Conservation (phyloP, 35 echinoderm and acorn worm species). For the Patiria miniata region DNA sequence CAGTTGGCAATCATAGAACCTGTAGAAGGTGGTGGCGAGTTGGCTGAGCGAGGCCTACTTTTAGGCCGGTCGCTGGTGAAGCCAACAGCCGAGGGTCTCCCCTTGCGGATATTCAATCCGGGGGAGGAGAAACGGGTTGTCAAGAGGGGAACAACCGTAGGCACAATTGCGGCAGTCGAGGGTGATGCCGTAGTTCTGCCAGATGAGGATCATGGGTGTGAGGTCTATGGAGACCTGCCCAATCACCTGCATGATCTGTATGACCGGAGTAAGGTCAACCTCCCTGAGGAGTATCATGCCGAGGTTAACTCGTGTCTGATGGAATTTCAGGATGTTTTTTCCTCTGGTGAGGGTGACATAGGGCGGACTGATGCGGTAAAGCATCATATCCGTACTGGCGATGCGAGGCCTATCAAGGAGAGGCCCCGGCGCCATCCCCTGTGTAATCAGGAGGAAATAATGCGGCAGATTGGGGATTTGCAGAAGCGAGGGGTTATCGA, state of each 20-base stretch:
- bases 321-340: neutral
- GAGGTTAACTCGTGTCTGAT: neutral
- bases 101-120: neutral
- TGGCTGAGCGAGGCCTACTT: too few species aligned
- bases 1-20: neutral
- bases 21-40: too few species aligned
- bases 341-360: neutral
- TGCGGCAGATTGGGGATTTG: slow-evolving; percentile 13
- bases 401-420: slow-evolving; percentile 11
- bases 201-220: neutral
- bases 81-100: neutral
- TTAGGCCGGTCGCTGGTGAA: too few species aligned
- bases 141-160: neutral
- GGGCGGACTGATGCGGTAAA: neutral
- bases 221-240: neutral
- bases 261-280: neutral
- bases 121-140: neutral
- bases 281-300: neutral
- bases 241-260: neutral
- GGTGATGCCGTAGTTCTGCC: neutral
- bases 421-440: neutral
- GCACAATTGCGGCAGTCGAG: too few species aligned
- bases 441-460: neutral
- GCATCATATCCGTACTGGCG: slow-evolving; percentile 19
- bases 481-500: slow-evolving; percentile 29